Base-by-base conservation (phyloP, 2,888 invertebrate species). In the Rosalia funebris region DNA sequence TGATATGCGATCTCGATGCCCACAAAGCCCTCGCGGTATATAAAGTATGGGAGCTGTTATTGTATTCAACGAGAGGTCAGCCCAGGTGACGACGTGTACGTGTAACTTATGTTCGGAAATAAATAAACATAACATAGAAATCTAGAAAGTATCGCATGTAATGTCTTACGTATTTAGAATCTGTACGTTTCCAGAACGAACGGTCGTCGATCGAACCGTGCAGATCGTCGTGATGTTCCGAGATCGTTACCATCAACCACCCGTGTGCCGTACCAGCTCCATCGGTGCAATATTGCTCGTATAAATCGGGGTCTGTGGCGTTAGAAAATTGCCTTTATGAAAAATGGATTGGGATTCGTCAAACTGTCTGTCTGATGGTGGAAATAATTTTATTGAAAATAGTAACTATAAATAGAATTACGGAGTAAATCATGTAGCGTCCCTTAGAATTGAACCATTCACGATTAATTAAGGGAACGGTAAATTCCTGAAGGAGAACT, bases 51-150 rank as follows among this genome's bases (percentile, higher is more conserved):
- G 56, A 56, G 56, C 36, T 57, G 56, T 42, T 44, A 46, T 39
- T 54, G 42, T 60, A 36, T 47, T 45, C 59, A 15, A 36, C 32
- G 54, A 59, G 55, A 57, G 62, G 62, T 63, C 57, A 63, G 52
- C 47, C 15, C 59, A 57, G 62, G 62, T 63, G 62, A 63, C 56
- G 59, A 56, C 62, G 59, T 47, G 62, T 55, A 63, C 57, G 46
- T 59, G 62, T 63, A 44, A 57, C 57, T 36, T 57, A 55, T 55
- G 62, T 63, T 63, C 52, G 31, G 36, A 60, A 57, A 63, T 58
- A 59, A 62, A 62, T 58, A 59, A 59, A 62, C 55, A 50, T 52
- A 58, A 62, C 54, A 46, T 59, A 32, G 41, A 54, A 47, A 63
- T 59, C 62, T 52, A 60, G 47, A 57, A 59, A 57, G 34, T 47